Percentiles rank a stretch among this genome's conserved stretches.
Evolutionary conservation across 1,140 invertebrate genomes (phyloP).

Genomic region (Nixonia krombeini): DNA sequence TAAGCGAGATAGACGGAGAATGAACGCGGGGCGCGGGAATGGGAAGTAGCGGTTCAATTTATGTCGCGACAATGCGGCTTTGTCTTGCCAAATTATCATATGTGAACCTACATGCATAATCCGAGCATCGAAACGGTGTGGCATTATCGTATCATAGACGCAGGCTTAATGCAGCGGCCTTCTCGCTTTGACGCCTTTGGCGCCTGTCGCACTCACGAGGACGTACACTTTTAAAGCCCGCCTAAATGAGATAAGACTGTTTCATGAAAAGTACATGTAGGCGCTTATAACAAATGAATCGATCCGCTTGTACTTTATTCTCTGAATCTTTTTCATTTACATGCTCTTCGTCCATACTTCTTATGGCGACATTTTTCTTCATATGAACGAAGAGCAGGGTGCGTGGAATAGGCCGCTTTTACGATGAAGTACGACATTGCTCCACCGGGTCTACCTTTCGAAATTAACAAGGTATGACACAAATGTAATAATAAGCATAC

Average conservation of each 20-base stretch:
- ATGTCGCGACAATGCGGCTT: slow-evolving; percentile 68
- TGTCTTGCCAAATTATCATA: slow-evolving; percentile 69
- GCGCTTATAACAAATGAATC: slow-evolving; percentile 22
- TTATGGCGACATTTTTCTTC: slow-evolving; percentile 10
- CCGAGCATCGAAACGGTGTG: slow-evolving; percentile 30
- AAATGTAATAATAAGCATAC: too few relatives aligned
- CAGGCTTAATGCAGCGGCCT: slow-evolving; percentile 56
- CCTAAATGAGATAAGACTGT: slow-evolving; percentile 23
- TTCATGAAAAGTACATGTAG: slow-evolving; percentile 24
- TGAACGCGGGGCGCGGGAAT: too few relatives aligned
- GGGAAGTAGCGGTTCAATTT: slow-evolving; percentile 66
- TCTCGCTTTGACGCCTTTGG: slow-evolving; percentile 53
- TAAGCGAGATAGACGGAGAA: too few relatives aligned
- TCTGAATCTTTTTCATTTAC: slow-evolving; percentile 25
- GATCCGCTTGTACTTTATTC: slow-evolving; percentile 5
- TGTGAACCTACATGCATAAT: slow-evolving; percentile 60
- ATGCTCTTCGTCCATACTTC: slow-evolving; percentile 28
- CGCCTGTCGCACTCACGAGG: slow-evolving; percentile 52
- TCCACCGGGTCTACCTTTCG: too few relatives aligned
- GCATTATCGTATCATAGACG: slow-evolving; percentile 65
- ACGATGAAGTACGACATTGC: too few relatives aligned
- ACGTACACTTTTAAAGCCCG: slow-evolving; percentile 34
- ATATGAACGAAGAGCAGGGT: too few relatives aligned
- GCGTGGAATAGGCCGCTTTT: too few relatives aligned
- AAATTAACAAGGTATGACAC: too few relatives aligned